Conservation (phyloP, 2,888 invertebrate species). For the Leucoma salicis region DNA sequence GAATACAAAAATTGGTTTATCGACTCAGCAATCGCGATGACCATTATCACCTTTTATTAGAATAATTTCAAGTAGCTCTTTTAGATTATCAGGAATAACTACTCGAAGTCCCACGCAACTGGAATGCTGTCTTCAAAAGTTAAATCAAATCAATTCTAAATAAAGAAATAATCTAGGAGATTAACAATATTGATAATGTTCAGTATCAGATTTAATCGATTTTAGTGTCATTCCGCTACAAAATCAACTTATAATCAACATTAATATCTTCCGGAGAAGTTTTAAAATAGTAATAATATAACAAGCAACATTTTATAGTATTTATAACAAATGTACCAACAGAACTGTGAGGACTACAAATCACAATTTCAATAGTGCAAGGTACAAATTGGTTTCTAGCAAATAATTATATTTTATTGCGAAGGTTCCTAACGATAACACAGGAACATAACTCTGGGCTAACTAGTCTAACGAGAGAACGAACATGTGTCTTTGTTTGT, state of each 20-base stretch:
- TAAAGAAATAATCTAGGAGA: neutral
- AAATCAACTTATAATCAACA: neutral
- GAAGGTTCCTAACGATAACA: slow-evolving; percentile 58
- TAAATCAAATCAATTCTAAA: neutral
- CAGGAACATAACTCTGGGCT: slow-evolving; percentile 62
- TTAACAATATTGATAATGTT: neutral
- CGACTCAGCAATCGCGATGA: no score
- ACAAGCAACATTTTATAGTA: slow-evolving; percentile 8
- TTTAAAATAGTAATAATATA: slow-evolving; percentile 7
- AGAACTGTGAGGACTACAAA: slow-evolving; percentile 48
- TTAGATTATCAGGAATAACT: no score
- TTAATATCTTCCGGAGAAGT: neutral
- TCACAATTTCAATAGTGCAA: slow-evolving; percentile 60
- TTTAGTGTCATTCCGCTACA: neutral
- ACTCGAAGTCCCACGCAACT: neutral
- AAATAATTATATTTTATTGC: slow-evolving; percentile 78
- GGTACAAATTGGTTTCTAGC: slow-evolving; percentile 71
- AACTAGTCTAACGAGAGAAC: slow-evolving; percentile 56
- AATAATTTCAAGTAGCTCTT: no score
- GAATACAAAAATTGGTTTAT: no score
- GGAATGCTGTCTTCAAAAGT: neutral
- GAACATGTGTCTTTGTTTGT: slow-evolving; percentile 34
- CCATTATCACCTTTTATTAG: no score
- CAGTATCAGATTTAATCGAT: slow-evolving; percentile 6
- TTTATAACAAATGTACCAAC: slow-evolving; percentile 28